phyloP scores from a whole-genome alignment of 2,888 invertebrate species.

The Rhamphomyia laevipes region DNA sequence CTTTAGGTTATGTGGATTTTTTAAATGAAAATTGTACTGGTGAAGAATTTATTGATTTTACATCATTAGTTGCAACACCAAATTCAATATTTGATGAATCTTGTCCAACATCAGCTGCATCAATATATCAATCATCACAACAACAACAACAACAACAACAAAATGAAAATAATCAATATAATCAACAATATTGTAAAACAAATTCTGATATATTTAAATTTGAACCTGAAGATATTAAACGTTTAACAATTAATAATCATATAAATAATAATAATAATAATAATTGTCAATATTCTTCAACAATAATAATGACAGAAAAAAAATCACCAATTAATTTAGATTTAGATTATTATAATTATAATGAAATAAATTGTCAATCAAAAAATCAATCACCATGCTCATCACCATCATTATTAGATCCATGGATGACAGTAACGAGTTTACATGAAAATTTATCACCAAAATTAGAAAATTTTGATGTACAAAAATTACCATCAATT shows the following conservation, averaged over 20 bases:
- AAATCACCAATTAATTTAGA: conserved; percentile 22
- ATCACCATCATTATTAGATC: conserved; percentile 33
- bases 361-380: conserved; percentile 39
- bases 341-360: conserved; percentile 37
- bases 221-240: conserved; percentile 37
- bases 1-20: too few relatives aligned
- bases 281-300: not conserved
- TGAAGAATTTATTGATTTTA: conserved; percentile 1
- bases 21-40: too few relatives aligned
- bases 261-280: conserved; percentile 10
- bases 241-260: conserved; percentile 23
- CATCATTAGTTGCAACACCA: not conserved
- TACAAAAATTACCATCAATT: conserved; percentile 32
- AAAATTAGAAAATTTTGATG: conserved; percentile 9
- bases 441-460: conserved; percentile 20
- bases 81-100: not conserved
- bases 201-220: conserved; percentile 33
- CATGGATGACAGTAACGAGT: conserved; percentile 32
- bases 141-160: not conserved
- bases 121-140: not conserved
- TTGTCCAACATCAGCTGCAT: conserved; percentile 1
- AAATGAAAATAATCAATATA: not conserved
- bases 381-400: conserved; percentile 38
- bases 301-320: not conserved
- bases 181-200: not conserved